phyloP scores from a whole-genome alignment of 1,140 invertebrate genomes.

The Bathynomus jamesi region DNA sequence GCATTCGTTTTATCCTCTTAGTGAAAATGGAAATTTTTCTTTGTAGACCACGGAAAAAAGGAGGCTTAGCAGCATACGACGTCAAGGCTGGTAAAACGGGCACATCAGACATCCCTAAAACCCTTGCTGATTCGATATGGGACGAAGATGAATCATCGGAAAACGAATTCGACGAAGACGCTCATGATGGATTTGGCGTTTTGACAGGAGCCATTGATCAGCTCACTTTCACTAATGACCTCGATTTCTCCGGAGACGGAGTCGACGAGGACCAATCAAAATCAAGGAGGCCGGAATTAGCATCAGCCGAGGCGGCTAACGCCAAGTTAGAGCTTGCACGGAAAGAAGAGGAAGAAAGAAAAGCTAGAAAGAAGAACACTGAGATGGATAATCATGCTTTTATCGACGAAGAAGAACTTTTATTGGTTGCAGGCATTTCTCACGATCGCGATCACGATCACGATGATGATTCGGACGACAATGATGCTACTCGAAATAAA shows the following conservation, averaged over 20 bases:
- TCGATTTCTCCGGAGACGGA: constrained; percentile 47
- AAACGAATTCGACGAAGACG: constrained; percentile 12
- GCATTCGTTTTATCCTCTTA: too few species aligned
- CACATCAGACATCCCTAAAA: constrained; percentile 23
- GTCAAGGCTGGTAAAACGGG: constrained; percentile 21
- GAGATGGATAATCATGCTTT: constrained; percentile 30
- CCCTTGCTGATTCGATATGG: constrained; percentile 17
- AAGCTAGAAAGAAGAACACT: constrained; percentile 2
- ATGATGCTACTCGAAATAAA: constrained; percentile 19
- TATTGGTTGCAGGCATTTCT: constrained; percentile 20
- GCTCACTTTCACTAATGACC: constrained; percentile 65
- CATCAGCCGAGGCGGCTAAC: not conserved
- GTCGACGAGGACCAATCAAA: constrained; percentile 24
- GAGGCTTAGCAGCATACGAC: constrained; percentile 12
- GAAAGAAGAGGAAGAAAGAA: constrained; percentile 15
- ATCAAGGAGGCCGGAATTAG: not conserved
- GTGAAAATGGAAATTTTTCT: not conserved
- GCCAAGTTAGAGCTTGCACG: not conserved
- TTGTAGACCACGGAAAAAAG: constrained; percentile 23
- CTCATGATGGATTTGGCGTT: constrained; percentile 45
- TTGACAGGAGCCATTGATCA: constrained; percentile 69
- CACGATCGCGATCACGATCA: constrained; percentile 2
- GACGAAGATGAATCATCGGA: constrained; percentile 14
- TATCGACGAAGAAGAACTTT: constrained; percentile 29
- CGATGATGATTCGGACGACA: constrained; percentile 25